Conservation (phyloP, 2,888 invertebrate genomes). For the Drosophila dives region DNA sequence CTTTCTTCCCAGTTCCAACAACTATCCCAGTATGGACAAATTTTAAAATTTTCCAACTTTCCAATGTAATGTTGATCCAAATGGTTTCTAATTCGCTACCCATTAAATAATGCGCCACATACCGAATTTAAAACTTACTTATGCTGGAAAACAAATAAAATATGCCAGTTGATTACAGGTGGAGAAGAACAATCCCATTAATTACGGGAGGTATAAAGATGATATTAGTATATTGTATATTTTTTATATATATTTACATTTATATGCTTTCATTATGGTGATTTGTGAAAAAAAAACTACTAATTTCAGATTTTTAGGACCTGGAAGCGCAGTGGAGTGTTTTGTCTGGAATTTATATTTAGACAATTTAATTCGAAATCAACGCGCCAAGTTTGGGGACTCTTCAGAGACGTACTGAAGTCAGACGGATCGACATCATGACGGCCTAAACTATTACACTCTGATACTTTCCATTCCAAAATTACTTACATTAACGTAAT, state of each 20-base stretch:
- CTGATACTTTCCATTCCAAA: neutral
- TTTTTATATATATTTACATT: no score
- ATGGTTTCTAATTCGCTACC: no score
- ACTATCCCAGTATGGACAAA: no score
- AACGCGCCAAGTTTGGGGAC: neutral
- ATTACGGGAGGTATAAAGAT: no score
- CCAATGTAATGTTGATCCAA: no score
- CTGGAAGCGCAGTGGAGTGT: neutral
- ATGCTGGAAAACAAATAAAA: no score
- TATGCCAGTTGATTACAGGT: neutral
- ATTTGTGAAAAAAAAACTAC: neutral
- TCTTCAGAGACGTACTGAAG: neutral
- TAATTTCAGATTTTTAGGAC: neutral
- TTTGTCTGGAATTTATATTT: neutral
- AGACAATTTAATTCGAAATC: neutral
- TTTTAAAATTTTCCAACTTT: no score
- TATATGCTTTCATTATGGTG: neutral
- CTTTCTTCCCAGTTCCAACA: no score
- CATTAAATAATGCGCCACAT: no score
- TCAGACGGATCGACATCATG: neutral
- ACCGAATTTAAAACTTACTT: no score
- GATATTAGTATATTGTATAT: neutral
- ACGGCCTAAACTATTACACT: neutral
- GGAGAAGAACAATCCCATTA: no score
- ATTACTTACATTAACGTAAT: conserved; percentile 26